phyloP scores from a whole-genome alignment of 2,113 vertebrate genomes.

The Dromiciops gliroides region DNA sequence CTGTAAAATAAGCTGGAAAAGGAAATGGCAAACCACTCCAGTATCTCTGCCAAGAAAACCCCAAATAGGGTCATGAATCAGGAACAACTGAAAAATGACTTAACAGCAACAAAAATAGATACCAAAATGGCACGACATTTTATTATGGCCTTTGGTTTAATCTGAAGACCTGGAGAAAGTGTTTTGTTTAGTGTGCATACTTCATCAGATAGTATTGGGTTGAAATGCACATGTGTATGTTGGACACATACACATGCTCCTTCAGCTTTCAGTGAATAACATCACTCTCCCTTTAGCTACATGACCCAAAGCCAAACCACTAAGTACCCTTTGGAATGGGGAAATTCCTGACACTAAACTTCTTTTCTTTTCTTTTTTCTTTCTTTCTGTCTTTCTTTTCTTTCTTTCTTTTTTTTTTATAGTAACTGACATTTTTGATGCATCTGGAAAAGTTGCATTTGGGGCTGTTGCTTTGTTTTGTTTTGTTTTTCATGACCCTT shows the following conservation, averaged over 20 bases:
- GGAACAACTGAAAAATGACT: no score
- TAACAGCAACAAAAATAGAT: background rate
- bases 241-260: background rate
- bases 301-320: conserved; percentile 26
- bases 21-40: no score
- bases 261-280: background rate
- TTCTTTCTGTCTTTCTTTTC: no score
- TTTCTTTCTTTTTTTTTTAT: background rate
- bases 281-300: background rate
- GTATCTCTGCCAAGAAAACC: no score
- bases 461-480: conserved; percentile 27
- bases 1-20: no score
- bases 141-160: background rate
- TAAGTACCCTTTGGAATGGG: conserved; percentile 37
- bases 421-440: background rate
- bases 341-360: background rate
- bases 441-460: background rate
- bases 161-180: background rate
- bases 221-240: background rate
- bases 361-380: no score
- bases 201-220: background rate
- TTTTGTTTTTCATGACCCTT: conserved; percentile 12
- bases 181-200: background rate
- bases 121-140: background rate
- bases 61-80: no score